A percentile compares a stretch with the other conserved stretches of the same genome.
These are phyloP conservation scores for Mya arenaria DNA, from an alignment of 1,140 invertebrate genomes.

Conservation along the genomic window DNA sequence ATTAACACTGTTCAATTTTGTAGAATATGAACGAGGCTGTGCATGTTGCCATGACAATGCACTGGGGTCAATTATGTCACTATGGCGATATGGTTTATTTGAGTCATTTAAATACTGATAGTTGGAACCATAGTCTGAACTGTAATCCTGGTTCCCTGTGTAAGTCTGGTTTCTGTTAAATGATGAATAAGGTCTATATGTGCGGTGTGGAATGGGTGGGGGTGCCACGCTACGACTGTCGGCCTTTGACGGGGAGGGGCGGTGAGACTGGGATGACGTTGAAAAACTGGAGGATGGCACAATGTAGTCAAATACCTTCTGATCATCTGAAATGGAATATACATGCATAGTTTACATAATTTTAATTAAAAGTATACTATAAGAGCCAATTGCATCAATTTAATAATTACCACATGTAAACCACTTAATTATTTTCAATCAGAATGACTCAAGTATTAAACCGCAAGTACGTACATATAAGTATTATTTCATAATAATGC, in stretches of 20 bases:
- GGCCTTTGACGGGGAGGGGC: constrained; percentile 21
- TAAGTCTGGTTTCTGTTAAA: constrained; percentile 37
- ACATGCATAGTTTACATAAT: too few relatives aligned
- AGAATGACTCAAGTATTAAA: too few relatives aligned
- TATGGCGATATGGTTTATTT: constrained; percentile 3
- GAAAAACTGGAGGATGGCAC: not conserved
- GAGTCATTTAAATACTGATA: constrained; percentile 38
- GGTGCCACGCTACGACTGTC: constrained; percentile 29
- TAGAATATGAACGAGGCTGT: constrained; percentile 34
- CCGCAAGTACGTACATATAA: too few relatives aligned
- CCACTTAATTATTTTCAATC: too few relatives aligned
- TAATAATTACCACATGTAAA: too few relatives aligned
- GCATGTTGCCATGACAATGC: constrained; percentile 42
- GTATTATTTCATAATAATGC: too few relatives aligned
- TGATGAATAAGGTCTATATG: constrained; percentile 51
- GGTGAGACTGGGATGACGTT: not conserved
- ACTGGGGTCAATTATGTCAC: constrained; percentile 33
- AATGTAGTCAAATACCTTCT: constrained; percentile 46
- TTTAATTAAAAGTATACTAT: too few relatives aligned
- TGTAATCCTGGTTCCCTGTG: constrained; percentile 2
- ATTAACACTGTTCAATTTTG: constrained; percentile 16
- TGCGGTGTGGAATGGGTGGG: constrained; percentile 42
- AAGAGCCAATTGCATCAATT: too few relatives aligned
- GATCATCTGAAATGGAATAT: constrained; percentile 43
- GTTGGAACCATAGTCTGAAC: too few relatives aligned